phyloP scores from a whole-genome alignment of 2,888 invertebrate genomes.

The Agrotis ipsilon region DNA sequence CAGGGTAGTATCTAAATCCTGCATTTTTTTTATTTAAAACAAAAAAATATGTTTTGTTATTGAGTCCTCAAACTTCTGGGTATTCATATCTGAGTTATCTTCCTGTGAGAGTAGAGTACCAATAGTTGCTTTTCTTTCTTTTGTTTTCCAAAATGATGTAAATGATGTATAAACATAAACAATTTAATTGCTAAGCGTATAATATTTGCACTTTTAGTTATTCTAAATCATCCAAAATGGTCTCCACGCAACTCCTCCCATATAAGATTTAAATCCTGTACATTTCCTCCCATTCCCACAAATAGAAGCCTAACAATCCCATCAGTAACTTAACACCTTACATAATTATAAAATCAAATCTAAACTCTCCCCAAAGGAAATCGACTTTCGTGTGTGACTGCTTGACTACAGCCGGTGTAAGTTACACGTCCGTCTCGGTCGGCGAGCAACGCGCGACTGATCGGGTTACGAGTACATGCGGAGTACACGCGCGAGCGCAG shows the following conservation, averaged over 20 bases:
- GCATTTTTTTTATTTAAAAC: too few relatives aligned
- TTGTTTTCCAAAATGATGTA: too few relatives aligned
- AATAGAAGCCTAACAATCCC: slow-evolving; percentile 39
- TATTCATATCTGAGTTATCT: too few relatives aligned
- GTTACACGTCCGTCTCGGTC: slow-evolving; percentile 81
- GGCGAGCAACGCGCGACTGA: slow-evolving; percentile 76
- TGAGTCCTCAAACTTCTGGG: too few relatives aligned
- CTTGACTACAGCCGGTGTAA: slow-evolving; percentile 69
- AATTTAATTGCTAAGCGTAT: background rate
- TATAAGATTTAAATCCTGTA: background rate
- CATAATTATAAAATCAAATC: slow-evolving; percentile 60
- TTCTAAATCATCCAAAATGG: background rate
- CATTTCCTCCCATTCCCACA: slow-evolving; percentile 3
- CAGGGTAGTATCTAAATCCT: too few relatives aligned
- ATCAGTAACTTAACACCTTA: slow-evolving; percentile 53
- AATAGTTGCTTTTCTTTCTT: too few relatives aligned
- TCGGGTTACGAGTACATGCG: slow-evolving; percentile 78
- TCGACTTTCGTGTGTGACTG: slow-evolving; percentile 75
- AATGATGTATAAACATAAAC: too few relatives aligned
- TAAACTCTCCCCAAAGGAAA: slow-evolving; percentile 74
- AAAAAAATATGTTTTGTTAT: too few relatives aligned
- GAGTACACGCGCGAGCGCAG: slow-evolving; percentile 65
- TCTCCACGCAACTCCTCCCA: slow-evolving; percentile 1
- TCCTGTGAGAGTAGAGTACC: too few relatives aligned
- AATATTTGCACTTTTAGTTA: background rate